Base-by-base conservation (phyloP, 1,140 invertebrate species). In the Danaus plexippus region DNA sequence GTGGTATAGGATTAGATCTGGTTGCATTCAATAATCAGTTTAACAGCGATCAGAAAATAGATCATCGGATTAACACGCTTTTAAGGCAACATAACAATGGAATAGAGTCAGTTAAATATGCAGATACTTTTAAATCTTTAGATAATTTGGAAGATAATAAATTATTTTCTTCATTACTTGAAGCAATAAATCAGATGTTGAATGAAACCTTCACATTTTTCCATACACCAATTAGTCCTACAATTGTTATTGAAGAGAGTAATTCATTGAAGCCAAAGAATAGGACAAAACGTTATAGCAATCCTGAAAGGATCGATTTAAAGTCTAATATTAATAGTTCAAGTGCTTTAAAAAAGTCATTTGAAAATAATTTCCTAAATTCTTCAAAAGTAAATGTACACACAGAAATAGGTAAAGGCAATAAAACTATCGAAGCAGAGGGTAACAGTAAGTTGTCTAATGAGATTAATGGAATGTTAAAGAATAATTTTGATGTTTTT, bases 51-150 rank as follows among this genome's bases (percentile, higher is more conserved):
- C 65, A 67, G 44, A 18, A 55, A 7, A 44, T 60, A n/a, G 74
- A 78, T 65, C 53, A 54, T 8, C 73, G 67, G 61, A 57, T 81
- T 11, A 49, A 61, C 44, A 61, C 66, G 7, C 77, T 86, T 63
- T 61, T 86, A 43, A 76, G 69, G 53, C 78, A 79, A 52, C 80
- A 84, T 47, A 84, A 78, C 52, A 66, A 81, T 45, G 80, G 79
- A 41, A 73, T 79, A 8, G 69, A 75, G 54, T 32, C 64, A 11
- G 66, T 71, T 42, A 73, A 77, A 48, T 82, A 83, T 61, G 53
- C 55, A 0, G 58, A 69, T 43, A 52, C 63, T 4, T 54, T 82
- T 9, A 69, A 71, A n/a, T 71, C 55, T 41, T 62, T 78, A 15
- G 68, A 80, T 47, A 52, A 61, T 13, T 69, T 77, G 51, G 73